A percentile compares a stretch with the other conserved stretches of the same genome.
Conservation (phyloP, 1,140 invertebrate genomes). For the Bombus waltoni region DNA sequence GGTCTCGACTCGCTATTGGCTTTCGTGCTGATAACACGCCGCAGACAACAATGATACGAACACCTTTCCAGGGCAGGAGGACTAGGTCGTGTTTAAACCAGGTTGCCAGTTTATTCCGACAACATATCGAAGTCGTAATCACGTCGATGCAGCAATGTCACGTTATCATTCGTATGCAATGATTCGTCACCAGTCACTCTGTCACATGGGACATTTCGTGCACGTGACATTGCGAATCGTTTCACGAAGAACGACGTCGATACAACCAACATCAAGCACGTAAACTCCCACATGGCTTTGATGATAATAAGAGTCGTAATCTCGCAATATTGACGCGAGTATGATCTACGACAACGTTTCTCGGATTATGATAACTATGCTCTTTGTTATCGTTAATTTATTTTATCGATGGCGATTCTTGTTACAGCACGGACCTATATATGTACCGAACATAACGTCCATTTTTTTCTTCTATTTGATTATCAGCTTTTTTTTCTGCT, state of each 20-base stretch:
- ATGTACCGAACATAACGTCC: no score
- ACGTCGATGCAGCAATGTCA: slow-evolving; percentile 53
- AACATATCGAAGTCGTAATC: slow-evolving; percentile 71
- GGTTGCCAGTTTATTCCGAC: slow-evolving; percentile 65
- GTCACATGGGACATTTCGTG: slow-evolving; percentile 24
- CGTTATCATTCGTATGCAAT: slow-evolving; percentile 49
- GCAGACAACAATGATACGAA: slow-evolving; percentile 48
- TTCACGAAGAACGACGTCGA: slow-evolving; percentile 5
- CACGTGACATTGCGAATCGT: slow-evolving; percentile 12
- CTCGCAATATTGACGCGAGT: background rate
- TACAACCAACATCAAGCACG: background rate
- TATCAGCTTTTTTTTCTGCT: background rate
- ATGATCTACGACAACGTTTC: background rate
- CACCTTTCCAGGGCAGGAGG: slow-evolving; percentile 69
- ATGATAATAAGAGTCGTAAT: background rate
- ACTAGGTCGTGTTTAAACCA: slow-evolving; percentile 73
- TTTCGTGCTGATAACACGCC: slow-evolving; percentile 45
- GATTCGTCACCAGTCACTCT: slow-evolving; percentile 18
- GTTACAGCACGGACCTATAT: background rate
- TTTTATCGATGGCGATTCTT: background rate
- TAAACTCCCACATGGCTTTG: background rate
- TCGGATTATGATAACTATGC: background rate
- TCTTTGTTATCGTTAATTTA: background rate
- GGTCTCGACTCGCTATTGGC: slow-evolving; percentile 31
- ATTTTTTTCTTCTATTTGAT: background rate